phyloP scores from a whole-genome alignment of 2,888 invertebrate species.

The Acheta domesticus region DNA sequence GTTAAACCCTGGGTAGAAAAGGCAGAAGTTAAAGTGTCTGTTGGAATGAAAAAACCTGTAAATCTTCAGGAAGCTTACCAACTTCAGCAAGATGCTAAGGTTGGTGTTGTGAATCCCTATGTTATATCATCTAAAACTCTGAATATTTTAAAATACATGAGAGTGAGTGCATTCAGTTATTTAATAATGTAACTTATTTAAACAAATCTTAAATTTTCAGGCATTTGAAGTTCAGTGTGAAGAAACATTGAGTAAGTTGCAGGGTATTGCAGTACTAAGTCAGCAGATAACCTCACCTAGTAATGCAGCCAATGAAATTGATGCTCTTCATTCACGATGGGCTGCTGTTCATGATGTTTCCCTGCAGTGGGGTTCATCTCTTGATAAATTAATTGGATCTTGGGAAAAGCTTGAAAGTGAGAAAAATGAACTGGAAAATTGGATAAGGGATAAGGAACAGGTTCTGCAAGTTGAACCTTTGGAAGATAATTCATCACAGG shows the following conservation, averaged over 20 bases:
- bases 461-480: slow-evolving; percentile 56
- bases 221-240: slow-evolving; percentile 75
- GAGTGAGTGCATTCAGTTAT: no score
- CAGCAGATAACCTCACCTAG: slow-evolving; percentile 72
- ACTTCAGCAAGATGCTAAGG: slow-evolving; percentile 65
- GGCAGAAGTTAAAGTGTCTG: slow-evolving; percentile 75
- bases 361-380: slow-evolving; percentile 70
- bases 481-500: slow-evolving; percentile 65
- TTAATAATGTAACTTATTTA: no score
- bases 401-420: slow-evolving; percentile 82
- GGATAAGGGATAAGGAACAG: slow-evolving; percentile 69
- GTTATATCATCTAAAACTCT: neutral
- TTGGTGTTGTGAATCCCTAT: slow-evolving; percentile 33
- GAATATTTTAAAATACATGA: neutral
- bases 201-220: slow-evolving; percentile 38
- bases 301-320: slow-evolving; percentile 52
- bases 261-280: slow-evolving; percentile 68
- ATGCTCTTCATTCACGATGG: slow-evolving; percentile 47
- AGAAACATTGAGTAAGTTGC: slow-evolving; percentile 68
- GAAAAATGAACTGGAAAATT: slow-evolving; percentile 70
- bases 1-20: slow-evolving; percentile 86
- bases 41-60: slow-evolving; percentile 68
- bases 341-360: slow-evolving; percentile 76
- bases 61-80: slow-evolving; percentile 78
- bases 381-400: slow-evolving; percentile 72